Evolutionary conservation across 2,113 vertebrate species (phyloP).

Genomic region (Microcebus griseorufus): DNA sequence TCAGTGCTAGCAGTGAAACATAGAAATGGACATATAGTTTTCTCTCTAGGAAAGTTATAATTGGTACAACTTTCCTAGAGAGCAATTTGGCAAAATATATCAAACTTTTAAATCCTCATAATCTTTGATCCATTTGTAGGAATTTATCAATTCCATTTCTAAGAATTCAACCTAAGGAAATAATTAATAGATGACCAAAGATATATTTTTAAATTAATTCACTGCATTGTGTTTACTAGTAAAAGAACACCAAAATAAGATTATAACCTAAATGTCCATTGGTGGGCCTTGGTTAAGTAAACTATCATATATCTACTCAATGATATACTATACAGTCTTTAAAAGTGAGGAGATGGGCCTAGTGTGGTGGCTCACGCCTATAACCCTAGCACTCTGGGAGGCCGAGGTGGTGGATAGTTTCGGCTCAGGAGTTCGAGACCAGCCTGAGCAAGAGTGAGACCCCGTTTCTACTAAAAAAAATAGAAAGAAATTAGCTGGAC

Average conservation of each 20-base stretch:
- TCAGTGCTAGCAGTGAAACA: not conserved
- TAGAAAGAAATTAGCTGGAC: too few species aligned
- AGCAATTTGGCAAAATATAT: not conserved
- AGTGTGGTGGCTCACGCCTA: too few species aligned
- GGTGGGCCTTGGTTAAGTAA: not conserved
- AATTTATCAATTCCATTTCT: slow-evolving; percentile 30
- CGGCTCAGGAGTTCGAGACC: too few species aligned
- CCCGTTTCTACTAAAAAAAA: too few species aligned
- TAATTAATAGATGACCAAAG: not conserved
- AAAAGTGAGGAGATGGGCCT: not conserved
- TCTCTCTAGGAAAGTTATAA: not conserved
- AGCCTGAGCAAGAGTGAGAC: too few species aligned
- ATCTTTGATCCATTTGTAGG: slow-evolving; percentile 28
- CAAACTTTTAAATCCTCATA: not conserved
- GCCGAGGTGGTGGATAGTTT: too few species aligned
- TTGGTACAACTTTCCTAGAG: not conserved
- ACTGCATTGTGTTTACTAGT: not conserved
- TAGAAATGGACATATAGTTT: not conserved
- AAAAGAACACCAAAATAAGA: slow-evolving; percentile 50
- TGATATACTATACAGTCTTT: not conserved
- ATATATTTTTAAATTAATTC: not conserved
- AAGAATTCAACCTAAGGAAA: slow-evolving; percentile 48
- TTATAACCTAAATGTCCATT: not conserved
- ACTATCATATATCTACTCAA: not conserved
- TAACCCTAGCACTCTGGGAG: too few species aligned